Evolutionary conservation across 2,113 vertebrate genomes (phyloP).

Genomic region (Charina bottae): DNA sequence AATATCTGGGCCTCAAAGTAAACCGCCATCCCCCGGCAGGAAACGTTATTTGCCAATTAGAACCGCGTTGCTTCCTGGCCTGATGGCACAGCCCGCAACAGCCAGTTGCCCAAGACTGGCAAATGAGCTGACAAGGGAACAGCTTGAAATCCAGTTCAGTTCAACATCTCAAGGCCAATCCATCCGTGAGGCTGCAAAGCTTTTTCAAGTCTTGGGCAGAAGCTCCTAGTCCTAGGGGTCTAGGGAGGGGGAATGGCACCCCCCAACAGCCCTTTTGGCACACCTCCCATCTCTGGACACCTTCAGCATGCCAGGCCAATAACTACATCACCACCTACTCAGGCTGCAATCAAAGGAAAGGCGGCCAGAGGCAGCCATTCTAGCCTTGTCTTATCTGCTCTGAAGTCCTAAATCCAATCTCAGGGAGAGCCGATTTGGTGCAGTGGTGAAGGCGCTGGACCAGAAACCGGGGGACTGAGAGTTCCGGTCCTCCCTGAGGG

Average conservation of each 20-base stretch:
- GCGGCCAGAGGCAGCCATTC: neutral
- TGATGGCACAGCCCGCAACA: neutral
- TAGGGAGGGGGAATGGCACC: no score
- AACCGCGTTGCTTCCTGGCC: neutral
- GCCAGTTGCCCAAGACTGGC: neutral
- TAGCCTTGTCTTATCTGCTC: no score
- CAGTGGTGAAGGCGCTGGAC: no score
- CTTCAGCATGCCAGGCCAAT: neutral
- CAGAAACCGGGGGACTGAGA: no score
- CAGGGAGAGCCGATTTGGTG: no score
- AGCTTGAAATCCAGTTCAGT: neutral
- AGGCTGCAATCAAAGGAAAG: neutral
- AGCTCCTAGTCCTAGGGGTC: no score
- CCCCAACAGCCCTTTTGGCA: neutral
- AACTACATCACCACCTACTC: no score
- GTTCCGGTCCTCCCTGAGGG: no score
- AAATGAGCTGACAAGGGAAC: neutral
- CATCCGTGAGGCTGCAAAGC: neutral
- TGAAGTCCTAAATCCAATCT: no score
- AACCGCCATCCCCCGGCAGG: neutral
- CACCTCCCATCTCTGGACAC: neutral
- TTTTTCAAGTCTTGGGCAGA: neutral
- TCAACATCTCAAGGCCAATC: neutral
- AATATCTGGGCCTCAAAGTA: neutral
- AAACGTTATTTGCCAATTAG: neutral